Conservation (phyloP, 2,888 invertebrate species). For the Xestia ashworthii region DNA sequence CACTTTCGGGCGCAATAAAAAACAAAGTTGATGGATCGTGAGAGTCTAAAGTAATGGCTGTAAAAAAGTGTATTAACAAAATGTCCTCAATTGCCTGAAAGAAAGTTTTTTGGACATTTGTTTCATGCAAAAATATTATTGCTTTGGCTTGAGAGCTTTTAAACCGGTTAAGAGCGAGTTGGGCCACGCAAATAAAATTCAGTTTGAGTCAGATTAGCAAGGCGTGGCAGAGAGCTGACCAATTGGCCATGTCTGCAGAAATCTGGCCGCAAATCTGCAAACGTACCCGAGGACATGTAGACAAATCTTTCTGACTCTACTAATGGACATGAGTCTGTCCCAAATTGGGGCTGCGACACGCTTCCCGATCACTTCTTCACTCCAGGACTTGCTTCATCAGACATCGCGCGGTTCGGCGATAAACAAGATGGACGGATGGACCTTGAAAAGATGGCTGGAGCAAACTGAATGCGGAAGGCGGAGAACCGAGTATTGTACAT, state of each 20-base stretch:
- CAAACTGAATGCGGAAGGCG: background rate
- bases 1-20: background rate
- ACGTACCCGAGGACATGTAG: background rate
- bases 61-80: background rate
- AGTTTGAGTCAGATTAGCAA: background rate
- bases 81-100: slow-evolving; percentile 13
- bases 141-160: background rate
- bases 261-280: background rate
- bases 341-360: no score
- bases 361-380: no score
- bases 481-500: background rate
- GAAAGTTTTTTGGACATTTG: slow-evolving; percentile 2
- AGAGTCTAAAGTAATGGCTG: background rate
- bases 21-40: background rate
- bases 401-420: background rate
- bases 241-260: background rate
- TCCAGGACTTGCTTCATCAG: background rate
- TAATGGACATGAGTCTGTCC: no score
- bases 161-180: background rate
- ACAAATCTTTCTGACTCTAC: no score
- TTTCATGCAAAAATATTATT: background rate
- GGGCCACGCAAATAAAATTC: background rate
- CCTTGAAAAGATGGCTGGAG: background rate
- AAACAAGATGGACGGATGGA: background rate
- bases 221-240: background rate